Conservation (phyloP, 2,888 invertebrate genomes). For the Nomada goodeniana region DNA sequence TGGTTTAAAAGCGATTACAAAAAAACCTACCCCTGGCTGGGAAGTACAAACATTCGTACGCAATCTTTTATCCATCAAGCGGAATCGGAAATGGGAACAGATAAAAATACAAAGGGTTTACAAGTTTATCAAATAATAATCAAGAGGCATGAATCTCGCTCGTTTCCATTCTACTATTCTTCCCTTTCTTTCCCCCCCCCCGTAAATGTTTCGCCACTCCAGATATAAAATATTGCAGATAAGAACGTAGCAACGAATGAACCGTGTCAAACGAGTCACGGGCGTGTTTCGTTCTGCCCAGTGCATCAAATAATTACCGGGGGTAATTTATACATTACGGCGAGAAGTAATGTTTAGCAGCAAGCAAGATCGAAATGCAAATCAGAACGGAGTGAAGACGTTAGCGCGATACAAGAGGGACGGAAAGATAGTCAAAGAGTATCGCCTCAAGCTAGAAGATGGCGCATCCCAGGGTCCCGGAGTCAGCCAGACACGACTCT, state of each 20-base stretch:
- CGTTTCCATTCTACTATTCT: not conserved
- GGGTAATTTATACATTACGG: too few relatives aligned
- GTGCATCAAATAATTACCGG: too few relatives aligned
- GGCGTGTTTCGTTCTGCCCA: too few relatives aligned
- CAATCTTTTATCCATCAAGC: not conserved
- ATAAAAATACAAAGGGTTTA: not conserved
- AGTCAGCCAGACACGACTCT: conserved; percentile 15
- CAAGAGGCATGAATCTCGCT: too few relatives aligned
- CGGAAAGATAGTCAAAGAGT: conserved; percentile 24
- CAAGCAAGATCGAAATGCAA: conserved; percentile 67
- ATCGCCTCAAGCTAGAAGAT: conserved; percentile 54
- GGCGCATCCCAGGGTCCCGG: conserved; percentile 23
- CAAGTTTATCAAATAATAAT: too few relatives aligned
- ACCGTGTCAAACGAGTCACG: too few relatives aligned
- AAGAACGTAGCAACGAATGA: too few relatives aligned
- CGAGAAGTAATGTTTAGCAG: not conserved
- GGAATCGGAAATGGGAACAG: not conserved
- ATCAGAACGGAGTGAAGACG: conserved; percentile 32
- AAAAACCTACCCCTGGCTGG: too few relatives aligned
- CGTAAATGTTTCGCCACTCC: too few relatives aligned
- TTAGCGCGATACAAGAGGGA: not conserved
- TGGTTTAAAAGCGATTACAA: too few relatives aligned
- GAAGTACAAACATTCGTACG: not conserved
- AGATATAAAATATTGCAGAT: too few relatives aligned
- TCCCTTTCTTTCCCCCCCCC: too few relatives aligned